Evolutionary conservation across 2,888 invertebrate species (phyloP), one percentile per base, ranked within the genome.

Genomic region (Junonia oenone): DNA sequence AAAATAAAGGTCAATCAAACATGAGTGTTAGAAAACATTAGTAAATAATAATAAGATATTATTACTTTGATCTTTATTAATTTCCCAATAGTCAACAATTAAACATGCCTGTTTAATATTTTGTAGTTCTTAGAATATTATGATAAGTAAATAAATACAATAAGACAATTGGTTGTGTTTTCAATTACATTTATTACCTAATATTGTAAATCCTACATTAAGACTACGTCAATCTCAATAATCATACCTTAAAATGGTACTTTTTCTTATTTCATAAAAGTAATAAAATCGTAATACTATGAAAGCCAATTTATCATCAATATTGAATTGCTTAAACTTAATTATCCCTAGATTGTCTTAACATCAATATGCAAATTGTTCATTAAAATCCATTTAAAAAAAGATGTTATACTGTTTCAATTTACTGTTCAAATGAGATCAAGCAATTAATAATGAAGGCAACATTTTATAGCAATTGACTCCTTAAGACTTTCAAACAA

Each of bases 111-210:
- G n/a, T n/a, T n/a, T n/a, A n/a, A n/a, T n/a, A 15, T 38, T 19
- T 37, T 37, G 37, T 38, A 38, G 19, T 17, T 17, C 11, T 19
- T 40, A 8, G 1, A 11, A 19, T 17, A 40, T n/a, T n/a, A 40
- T 19, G 6, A 0, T 43, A 43, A 43, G n/a, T 26, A 43, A 22
- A 43, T 22, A 43, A 26, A 13, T 13, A 26, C 26, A 43, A 22
- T n/a, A n/a, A 43, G 13, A 13, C 26, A 43, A 43, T 22, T 13
- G n/a, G 0, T 15, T 26, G 6, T 47, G 13, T 40, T 53, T 53
- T 31, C 9, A 46, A 38, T 37, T 37, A 27, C 6, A 46, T 53
- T 53, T 53, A 53, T 31, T 48, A 27, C 52, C 22, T 52, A 33
- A 26, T 46, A 33, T 26, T 54, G n/a, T n/a, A 54, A 33, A 43